phyloP scores from a whole-genome alignment of 2,888 invertebrate genomes.

The Habroteleia sp. region DNA sequence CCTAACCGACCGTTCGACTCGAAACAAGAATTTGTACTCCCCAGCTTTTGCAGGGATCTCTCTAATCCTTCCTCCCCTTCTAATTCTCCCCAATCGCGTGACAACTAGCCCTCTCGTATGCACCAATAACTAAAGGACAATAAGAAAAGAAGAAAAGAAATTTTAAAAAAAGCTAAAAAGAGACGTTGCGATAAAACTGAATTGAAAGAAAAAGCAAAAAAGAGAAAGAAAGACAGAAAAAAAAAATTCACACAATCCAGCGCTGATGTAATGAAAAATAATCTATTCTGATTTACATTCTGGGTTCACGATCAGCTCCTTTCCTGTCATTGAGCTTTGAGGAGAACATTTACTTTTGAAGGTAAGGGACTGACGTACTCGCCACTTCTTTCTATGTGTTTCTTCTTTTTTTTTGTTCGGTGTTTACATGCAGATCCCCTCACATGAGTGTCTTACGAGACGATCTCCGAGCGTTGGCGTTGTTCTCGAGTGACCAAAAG shows the following conservation, averaged over 20 bases:
- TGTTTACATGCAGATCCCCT: slow-evolving; percentile 79
- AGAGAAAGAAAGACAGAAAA: slow-evolving; percentile 66
- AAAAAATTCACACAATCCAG: slow-evolving; percentile 65
- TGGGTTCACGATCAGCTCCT: slow-evolving; percentile 82
- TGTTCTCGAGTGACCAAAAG: too few species aligned
- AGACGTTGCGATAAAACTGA: slow-evolving; percentile 1
- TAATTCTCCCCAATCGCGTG: slow-evolving; percentile 45
- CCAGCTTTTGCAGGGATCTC: slow-evolving; percentile 10
- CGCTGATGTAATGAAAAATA: slow-evolving; percentile 79
- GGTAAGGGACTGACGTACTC: slow-evolving; percentile 82
- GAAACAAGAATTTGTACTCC: too few species aligned
- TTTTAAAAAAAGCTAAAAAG: background rate
- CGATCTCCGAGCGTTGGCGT: slow-evolving; percentile 76
- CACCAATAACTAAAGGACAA: slow-evolving; percentile 62
- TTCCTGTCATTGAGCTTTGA: slow-evolving; percentile 82
- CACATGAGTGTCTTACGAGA: slow-evolving; percentile 77
- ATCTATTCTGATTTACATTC: slow-evolving; percentile 81
- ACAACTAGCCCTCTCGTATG: slow-evolving; percentile 65
- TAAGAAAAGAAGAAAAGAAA: slow-evolving; percentile 62
- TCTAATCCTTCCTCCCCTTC: slow-evolving; percentile 54
- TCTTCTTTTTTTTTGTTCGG: slow-evolving; percentile 74
- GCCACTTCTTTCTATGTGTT: slow-evolving; percentile 81
- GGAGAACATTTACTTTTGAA: slow-evolving; percentile 82
- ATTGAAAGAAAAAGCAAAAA: slow-evolving; percentile 17
- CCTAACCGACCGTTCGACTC: too few species aligned